phyloP scores from a whole-genome alignment of 2,113 vertebrate genomes.

The Notechis scutatus region DNA sequence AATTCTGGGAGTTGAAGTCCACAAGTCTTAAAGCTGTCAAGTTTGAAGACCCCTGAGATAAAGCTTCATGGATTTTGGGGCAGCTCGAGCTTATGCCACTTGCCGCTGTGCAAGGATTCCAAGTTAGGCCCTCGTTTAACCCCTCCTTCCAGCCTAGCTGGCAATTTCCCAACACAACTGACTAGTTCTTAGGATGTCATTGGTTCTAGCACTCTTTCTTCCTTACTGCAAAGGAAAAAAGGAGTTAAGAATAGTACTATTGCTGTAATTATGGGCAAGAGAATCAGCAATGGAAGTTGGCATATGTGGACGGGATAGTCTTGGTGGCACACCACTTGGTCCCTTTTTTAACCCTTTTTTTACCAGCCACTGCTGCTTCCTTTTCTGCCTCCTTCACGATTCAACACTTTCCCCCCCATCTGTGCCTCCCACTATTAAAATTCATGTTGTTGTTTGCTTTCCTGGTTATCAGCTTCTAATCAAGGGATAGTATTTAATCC shows the following conservation, averaged over 20 bases:
- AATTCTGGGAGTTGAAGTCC: no score
- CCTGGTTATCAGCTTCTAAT: conserved; percentile 36
- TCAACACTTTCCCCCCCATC: not conserved
- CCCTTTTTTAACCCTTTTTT: not conserved
- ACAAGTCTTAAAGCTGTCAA: no score
- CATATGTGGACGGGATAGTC: not conserved
- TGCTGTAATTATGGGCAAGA: not conserved
- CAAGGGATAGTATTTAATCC: conserved; percentile 42
- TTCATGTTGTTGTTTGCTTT: conserved; percentile 42
- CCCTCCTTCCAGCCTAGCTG: not conserved
- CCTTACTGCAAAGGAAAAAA: not conserved
- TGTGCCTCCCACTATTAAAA: not conserved
- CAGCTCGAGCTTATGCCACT: not conserved
- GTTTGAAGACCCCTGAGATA: not conserved
- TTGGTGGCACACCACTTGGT: not conserved
- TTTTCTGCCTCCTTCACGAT: not conserved
- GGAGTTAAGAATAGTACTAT: not conserved
- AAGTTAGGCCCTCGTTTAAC: not conserved
- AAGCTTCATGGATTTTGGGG: not conserved
- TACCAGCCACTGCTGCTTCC: not conserved
- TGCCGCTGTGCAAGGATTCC: not conserved
- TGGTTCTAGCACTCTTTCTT: not conserved
- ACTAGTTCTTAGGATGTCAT: not conserved
- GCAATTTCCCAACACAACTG: not conserved
- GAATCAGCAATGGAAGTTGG: not conserved